Evolutionary conservation across 1,140 invertebrate genomes (phyloP), one percentile per base, ranked within the genome.

Genomic region (Cyphomyrmex costatus): DNA sequence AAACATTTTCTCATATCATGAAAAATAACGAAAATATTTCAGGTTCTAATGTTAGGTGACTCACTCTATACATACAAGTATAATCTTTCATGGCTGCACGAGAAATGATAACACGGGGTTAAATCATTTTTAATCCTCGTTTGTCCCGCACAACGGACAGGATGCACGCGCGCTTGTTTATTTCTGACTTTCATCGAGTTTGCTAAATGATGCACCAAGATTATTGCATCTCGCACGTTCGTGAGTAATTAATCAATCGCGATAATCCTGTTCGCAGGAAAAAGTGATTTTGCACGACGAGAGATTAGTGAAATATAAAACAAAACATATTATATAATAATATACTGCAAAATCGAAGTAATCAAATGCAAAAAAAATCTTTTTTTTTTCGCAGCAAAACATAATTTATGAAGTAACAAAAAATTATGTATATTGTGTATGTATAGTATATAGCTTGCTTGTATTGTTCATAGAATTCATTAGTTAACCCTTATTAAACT

Each of bases 61-160:
- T 42, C 36, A 42, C 36, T 42, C 36, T 42, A 42, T 30, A 8
- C 21, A 10, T 56, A 10, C 7, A n/a, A 6, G 8, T 21, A 49
- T 33, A 71, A 71, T 42, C 27, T 36, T 60, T 33, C 53, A 46
- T 36, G 88, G 27, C 68, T 89, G 76, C 79, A 79, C 56, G 46
- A 53, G 27, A 19, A 56, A 88, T 70, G 83, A 89, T 86, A 89
- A 86, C 30, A 77, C 77, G 36, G 70, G 61, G 65, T 88, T 42
- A 89, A 89, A 89, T 89, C 58, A 89, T 89, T 89, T 89, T 86
- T 89, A 89, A 89, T 89, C 73, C 85, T 30, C 36, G 88, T 84
- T 86, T 83, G 85, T 85, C 65, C 27, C 42, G 42, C 10, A 27
- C 27, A 33, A 51, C 46, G 16, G 27, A 42, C 56, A 53, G 36